Evolutionary conservation across 2,113 vertebrate genomes (phyloP).

Genomic region (Athene cunicularia): DNA sequence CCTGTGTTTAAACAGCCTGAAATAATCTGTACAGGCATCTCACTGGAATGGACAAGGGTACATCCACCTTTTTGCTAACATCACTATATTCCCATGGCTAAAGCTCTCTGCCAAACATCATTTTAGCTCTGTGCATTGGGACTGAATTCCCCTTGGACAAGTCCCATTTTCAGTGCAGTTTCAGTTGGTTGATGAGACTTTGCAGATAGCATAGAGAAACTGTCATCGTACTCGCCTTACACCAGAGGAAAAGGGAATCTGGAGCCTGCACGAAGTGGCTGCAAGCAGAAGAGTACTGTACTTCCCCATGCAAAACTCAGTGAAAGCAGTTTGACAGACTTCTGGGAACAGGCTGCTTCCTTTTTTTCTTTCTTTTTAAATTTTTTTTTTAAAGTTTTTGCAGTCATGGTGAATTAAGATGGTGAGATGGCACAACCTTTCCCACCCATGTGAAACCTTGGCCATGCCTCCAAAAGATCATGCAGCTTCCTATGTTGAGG

Average conservation of each 20-base stretch:
- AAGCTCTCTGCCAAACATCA: not conserved
- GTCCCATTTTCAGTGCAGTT: not conserved
- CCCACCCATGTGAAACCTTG: not conserved
- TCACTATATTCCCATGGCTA: not conserved
- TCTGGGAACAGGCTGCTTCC: not conserved
- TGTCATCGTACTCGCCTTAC: not conserved
- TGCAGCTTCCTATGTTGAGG: not conserved
- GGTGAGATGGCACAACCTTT: not conserved
- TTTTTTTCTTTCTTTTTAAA: not conserved
- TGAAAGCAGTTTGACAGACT: not conserved
- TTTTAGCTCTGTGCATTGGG: not conserved
- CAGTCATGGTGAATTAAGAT: not conserved
- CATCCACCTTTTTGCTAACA: not conserved
- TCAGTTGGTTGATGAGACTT: not conserved
- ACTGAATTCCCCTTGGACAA: not conserved
- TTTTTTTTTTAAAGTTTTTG: not conserved
- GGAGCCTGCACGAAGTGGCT: not conserved
- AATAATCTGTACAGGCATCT: not conserved
- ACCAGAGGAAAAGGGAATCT: not conserved
- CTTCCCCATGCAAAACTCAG: not conserved
- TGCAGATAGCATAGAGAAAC: not conserved
- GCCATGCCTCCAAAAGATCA: not conserved
- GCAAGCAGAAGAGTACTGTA: not conserved
- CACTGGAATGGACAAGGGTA: not conserved
- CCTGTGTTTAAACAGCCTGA: not conserved